These are phyloP conservation scores for Athrips mouffetella DNA, from an alignment of 2,888 invertebrate genomes.

Conservation along the genomic window DNA sequence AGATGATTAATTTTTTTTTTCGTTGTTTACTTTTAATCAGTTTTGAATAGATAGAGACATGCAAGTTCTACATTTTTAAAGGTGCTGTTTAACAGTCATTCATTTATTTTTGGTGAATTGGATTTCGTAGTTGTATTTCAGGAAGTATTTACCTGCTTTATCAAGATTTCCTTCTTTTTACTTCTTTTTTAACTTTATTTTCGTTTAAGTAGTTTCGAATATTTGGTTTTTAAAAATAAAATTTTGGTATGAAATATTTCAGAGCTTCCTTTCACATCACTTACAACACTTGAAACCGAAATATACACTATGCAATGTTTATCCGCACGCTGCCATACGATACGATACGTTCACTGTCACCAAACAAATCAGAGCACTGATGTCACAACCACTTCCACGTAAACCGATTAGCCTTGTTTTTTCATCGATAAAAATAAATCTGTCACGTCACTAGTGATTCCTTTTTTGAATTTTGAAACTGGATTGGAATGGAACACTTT, in stretches of 20 bases:
- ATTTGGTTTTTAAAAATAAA: not conserved
- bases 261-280: conserved; percentile 18
- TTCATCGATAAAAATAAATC: conserved; percentile 35
- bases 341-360: conserved; percentile 35
- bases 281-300: conserved; percentile 21
- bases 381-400: conserved; percentile 31
- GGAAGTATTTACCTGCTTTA: no score
- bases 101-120: no score
- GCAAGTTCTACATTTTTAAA: no score
- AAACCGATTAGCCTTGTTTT: conserved; percentile 36
- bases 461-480: conserved; percentile 30
- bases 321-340: conserved; percentile 28
- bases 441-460: conserved; percentile 23
- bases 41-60: no score
- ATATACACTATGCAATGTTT: conserved; percentile 29
- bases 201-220: not conserved
- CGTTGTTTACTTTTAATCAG: not conserved
- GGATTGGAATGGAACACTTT: conserved; percentile 23
- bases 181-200: no score
- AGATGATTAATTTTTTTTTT: not conserved
- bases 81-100: no score
- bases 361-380: conserved; percentile 30
- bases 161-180: no score
- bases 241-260: not conserved
- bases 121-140: no score